Conservation (phyloP, 2,113 vertebrate species). For the Clupea harengus region DNA sequence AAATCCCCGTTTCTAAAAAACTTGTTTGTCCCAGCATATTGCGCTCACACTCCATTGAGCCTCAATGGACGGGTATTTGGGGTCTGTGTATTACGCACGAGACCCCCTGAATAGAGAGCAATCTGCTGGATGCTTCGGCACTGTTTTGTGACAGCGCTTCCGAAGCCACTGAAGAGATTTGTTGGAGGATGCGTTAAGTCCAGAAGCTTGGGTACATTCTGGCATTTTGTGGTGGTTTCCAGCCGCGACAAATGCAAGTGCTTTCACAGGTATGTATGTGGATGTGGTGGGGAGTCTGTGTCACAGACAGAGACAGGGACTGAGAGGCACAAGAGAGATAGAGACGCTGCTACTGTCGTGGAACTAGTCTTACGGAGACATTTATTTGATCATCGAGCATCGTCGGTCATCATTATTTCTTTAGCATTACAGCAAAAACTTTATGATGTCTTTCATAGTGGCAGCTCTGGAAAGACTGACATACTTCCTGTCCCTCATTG, state of each 20-base stretch:
- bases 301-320: slow-evolving; percentile 21
- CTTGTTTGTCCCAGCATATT: slow-evolving; percentile 75
- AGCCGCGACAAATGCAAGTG: slow-evolving; percentile 56
- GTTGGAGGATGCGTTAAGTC: slow-evolving; percentile 38
- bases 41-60: slow-evolving; percentile 66
- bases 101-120: slow-evolving; percentile 58
- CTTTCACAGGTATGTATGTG: slow-evolving; percentile 61
- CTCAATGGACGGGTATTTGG: slow-evolving; percentile 63
- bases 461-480: slow-evolving; percentile 62
- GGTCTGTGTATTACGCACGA: slow-evolving; percentile 54
- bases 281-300: slow-evolving; percentile 49
- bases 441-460: slow-evolving; percentile 63
- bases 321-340: neutral
- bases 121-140: slow-evolving; percentile 59
- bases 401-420: neutral
- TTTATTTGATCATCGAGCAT: neutral
- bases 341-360: neutral
- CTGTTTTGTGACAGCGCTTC: slow-evolving; percentile 27
- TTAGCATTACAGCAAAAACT: neutral
- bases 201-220: slow-evolving; percentile 59
- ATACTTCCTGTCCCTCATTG: slow-evolving; percentile 63
- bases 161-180: slow-evolving; percentile 27
- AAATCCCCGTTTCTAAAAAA: slow-evolving; percentile 67
- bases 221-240: slow-evolving; percentile 59
- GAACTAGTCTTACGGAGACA: neutral